Base-by-base conservation (phyloP, 2,113 vertebrate species). In the Osmerus mordax region DNA sequence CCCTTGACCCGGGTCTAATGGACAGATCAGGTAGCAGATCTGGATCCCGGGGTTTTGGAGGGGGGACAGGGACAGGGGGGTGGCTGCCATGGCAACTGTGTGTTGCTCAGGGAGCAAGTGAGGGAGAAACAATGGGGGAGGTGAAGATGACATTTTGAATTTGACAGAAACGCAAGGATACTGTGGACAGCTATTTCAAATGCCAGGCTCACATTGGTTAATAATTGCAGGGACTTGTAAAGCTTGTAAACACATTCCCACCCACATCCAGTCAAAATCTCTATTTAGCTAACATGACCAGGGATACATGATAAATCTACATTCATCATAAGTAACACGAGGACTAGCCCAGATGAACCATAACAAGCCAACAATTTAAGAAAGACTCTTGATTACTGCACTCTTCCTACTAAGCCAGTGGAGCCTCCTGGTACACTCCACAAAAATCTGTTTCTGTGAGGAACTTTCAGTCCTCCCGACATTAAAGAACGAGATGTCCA, bases 1-100 rank as follows among this genome's bases (percentile, higher is more conserved):
- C 65, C 65, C 65, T n/a, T 77, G 51, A 62, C 63, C 69, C 53
- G 16, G n/a, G 62, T 65, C 66, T 78, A 70, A 84, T 62, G 63
- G 74, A 74, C 63, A 77, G 81, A 83, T 79, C 76, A 67, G 71
- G 67, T 71, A 71, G 70, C 72, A 75, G 65, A 76, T 62, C 60
- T 58, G 41, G 18, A 73, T 47, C 41, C 41, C 41, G 41, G 9
- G 41, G 41, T 47, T 47, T 47, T 2, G 9, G 41, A 12, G 41
- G 41, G 8, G 32, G 28, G 28, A 29, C 21, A 13, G 25, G 3
- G 56, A 25, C 13, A 11, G 7, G 14, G 67, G 16, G 32, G 7
- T 13, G 14, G 72, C 63, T 75, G 80, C 73, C 72, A 70, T 55
- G 55, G 65, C 41, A 73, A 73, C 76, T 0, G 52, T 58, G 32